Evolutionary conservation across 1,140 invertebrate genomes (phyloP), one percentile per base, ranked within the genome.

Genomic region (Campoletis sonorensis): DNA sequence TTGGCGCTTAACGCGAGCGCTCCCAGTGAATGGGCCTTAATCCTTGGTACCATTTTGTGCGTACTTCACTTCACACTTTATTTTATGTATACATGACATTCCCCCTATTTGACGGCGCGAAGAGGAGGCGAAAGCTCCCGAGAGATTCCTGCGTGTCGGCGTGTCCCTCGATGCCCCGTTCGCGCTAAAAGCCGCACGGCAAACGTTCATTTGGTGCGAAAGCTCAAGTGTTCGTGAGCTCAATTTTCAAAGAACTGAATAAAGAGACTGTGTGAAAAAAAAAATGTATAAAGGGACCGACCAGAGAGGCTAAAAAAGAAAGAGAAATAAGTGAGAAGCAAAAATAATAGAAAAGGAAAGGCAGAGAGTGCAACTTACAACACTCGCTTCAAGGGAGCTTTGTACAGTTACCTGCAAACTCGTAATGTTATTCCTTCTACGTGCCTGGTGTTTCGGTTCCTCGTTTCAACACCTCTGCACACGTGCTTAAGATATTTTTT

Each of bases 141-240:
- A 33, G 67, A 70, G 30, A 33, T 21, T 70, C 27, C 13, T 23
- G 61, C 61, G 61, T 33, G 30, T 4, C 67, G 67, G 30, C 1
- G 40, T 13, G 45, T 75, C 72, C 16, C 45, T 16, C 30, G 30
- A 27, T 70, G 30, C 30, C 27, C 15, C 18, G 27, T 33, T 79
- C 70, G 67, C 21, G 79, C 64, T 79, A 80, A 82, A 84, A 84
- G 83, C 83, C 76, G 75, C 81, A 81, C 73, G 40, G 70, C 81
- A 82, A 84, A 80, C 78, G 83, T 80, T 82, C 81, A 82, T 84
- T 84, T 82, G 81, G 33, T 51, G 18, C 30, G 64, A 83, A 81
- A 83, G 83, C 79, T 54, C 45, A 79, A 84, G 81, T 79, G 84
- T 79, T 81, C 72, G 71, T 71, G 51, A 72, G 7, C 45, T 71